Evolutionary conservation across 2,113 vertebrate genomes (phyloP), one percentile per base, ranked within the genome.

Genomic region (Gobius niger): DNA sequence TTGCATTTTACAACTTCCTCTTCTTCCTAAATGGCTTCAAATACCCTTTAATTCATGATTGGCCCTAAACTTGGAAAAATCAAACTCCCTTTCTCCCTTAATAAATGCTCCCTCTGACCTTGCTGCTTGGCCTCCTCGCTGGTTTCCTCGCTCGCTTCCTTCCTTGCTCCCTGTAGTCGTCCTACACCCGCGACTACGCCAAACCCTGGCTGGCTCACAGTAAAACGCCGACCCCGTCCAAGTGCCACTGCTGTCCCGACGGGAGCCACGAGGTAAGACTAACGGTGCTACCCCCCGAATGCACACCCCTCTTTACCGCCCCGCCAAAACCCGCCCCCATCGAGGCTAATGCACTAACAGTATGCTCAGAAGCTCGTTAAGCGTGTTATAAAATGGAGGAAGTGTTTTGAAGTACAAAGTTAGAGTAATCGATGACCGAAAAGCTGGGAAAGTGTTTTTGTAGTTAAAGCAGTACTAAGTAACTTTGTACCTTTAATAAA

Each of bases 131-230:
- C 70, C 54, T 49, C 7, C 65, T 46, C 13, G 47, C 65, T 70
- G 60, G 53, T 49, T n/a, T 24, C 42, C 44, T 67, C 34, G 7
- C 42, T 51, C 15, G 47, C 72, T 70, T 44, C 66, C 62, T 82
- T 68, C 78, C 67, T 73, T 80, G 69, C 77, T 75, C 72, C 81
- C 77, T 94, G 87, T 95, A 98, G 96, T 96, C 96, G 91, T 93
- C 94, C 90, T 94, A 95, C 66, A 94, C 95, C 42, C 97, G 97
- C 88, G 96, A 95, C 94, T 99, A 98, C 95, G 97, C 97, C 93
- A 99, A 98, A 94, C 97, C 97, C 92, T 99, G 97, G 97, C 94
- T 98, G 94, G 93, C 96, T 92, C 96, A 98, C 96, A 98, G 97
- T 97, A 99, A 98, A 95, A 95, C 93, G 78, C 85, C 94, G 89